phyloP scores from a whole-genome alignment of 1,140 invertebrate genomes.

The Scylla paramamosain region DNA sequence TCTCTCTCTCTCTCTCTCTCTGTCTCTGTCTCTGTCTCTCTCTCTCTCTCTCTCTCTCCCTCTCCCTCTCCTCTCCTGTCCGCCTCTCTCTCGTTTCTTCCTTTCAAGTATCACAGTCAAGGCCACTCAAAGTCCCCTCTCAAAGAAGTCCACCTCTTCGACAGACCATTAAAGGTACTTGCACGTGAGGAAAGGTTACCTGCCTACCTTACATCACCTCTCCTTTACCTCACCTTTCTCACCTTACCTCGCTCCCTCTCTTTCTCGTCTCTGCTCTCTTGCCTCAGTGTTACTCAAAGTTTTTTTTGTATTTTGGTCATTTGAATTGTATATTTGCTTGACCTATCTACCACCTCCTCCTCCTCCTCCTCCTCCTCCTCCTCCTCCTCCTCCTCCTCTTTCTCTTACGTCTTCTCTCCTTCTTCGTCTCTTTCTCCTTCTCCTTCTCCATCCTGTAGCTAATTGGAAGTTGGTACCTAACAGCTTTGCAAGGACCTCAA shows the following conservation, averaged over 20 bases:
- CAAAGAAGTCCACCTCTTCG: too few relatives aligned
- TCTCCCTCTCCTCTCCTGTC: not conserved
- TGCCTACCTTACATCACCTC: too few relatives aligned
- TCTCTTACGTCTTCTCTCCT: too few relatives aligned
- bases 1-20: conserved; percentile 5
- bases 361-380: not conserved
- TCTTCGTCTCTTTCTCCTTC: too few relatives aligned
- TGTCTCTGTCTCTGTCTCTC: conserved; percentile 28
- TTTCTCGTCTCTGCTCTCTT: not conserved
- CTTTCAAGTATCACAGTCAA: not conserved
- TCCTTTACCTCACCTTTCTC: not conserved
- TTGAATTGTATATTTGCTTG: not conserved
- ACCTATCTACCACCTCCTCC: not conserved
- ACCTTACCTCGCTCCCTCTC: not conserved
- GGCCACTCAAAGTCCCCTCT: too few relatives aligned
- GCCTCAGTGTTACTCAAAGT: not conserved
- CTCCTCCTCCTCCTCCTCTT: too few relatives aligned
- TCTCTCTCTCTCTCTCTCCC: conserved; percentile 29
- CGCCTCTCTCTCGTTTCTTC: not conserved
- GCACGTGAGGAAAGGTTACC: too few relatives aligned
- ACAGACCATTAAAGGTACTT: too few relatives aligned
- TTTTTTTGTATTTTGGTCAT: too few relatives aligned
- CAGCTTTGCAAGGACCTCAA: too few relatives aligned
- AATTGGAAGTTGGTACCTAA: too few relatives aligned
- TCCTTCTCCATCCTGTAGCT: too few relatives aligned